phyloP scores from a whole-genome alignment of 2,113 vertebrate genomes.

The Colinus virginianus region DNA sequence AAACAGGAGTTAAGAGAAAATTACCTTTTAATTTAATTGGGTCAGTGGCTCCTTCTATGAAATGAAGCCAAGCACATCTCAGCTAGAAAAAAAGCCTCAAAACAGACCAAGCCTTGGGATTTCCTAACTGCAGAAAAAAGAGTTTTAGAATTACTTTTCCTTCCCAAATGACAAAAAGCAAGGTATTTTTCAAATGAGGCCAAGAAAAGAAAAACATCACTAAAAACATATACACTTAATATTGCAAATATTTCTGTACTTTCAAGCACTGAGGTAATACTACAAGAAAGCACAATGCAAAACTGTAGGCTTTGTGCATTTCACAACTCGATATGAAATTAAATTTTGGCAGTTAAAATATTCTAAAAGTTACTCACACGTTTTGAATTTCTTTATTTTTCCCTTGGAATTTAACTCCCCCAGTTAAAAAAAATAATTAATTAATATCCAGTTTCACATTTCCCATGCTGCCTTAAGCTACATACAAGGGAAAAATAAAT shows the following conservation, averaged over 20 bases:
- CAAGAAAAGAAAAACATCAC: background rate
- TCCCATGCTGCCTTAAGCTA: background rate
- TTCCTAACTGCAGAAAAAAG: background rate
- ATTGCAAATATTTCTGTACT: background rate
- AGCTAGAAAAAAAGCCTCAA: background rate
- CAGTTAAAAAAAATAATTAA: background rate
- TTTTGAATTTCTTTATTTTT: background rate
- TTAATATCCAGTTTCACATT: background rate
- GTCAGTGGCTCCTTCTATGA: background rate
- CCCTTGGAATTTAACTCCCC: too few species aligned
- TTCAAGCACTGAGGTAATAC: background rate
- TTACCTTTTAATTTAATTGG: background rate
- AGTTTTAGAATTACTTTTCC: fast-evolving
- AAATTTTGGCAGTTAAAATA: background rate
- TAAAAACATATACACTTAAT: background rate
- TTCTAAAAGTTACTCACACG: background rate
- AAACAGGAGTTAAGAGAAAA: background rate
- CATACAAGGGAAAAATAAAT: background rate
- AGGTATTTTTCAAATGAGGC: background rate
- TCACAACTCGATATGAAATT: background rate
- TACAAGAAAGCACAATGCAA: background rate
- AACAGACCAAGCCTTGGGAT: background rate
- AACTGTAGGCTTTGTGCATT: background rate
- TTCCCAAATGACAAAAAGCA: background rate
- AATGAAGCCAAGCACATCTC: background rate